These are phyloP conservation scores for Sigmodon hispidus DNA, from an alignment of 2,113 vertebrate genomes.

Conservation along the genomic window DNA sequence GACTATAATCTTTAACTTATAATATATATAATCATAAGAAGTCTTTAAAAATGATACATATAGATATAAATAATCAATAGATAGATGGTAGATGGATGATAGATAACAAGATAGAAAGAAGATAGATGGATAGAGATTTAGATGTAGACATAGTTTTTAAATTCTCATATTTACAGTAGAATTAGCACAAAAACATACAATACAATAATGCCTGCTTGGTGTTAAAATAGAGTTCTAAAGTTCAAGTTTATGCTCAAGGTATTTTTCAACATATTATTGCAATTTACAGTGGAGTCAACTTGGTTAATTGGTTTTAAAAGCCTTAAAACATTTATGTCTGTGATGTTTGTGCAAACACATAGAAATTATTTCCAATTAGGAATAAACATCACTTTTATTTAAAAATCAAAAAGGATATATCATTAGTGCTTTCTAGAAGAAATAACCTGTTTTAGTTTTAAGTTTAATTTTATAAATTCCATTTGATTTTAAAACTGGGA, in stretches of 20 bases:
- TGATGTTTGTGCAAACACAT: too few relatives aligned
- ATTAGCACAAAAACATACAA: constrained; percentile 2
- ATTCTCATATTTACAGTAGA: not conserved
- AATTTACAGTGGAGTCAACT: not conserved
- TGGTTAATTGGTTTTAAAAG: too few relatives aligned
- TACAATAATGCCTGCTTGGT: not conserved
- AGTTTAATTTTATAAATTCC: constrained; percentile 16
- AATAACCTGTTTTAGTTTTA: constrained; percentile 38
- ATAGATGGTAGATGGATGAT: not conserved
- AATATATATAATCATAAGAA: not conserved
- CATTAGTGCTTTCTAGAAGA: not conserved
- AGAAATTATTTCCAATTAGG: not conserved
- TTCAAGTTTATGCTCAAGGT: not conserved
- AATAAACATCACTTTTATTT: constrained; percentile 15
- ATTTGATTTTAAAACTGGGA: not conserved
- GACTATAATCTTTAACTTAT: not conserved
- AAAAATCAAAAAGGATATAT: constrained; percentile 30
- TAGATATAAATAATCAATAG: too few relatives aligned
- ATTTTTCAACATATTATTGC: not conserved
- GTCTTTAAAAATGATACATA: not conserved
- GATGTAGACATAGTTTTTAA: not conserved
- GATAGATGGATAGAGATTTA: not conserved
- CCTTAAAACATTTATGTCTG: too few relatives aligned
- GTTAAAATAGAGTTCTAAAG: not conserved
- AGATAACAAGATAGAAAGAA: not conserved